Evolutionary conservation across 2,888 invertebrate genomes (phyloP), one percentile per base, ranked within the genome.

Genomic region (Amiota mariae): DNA sequence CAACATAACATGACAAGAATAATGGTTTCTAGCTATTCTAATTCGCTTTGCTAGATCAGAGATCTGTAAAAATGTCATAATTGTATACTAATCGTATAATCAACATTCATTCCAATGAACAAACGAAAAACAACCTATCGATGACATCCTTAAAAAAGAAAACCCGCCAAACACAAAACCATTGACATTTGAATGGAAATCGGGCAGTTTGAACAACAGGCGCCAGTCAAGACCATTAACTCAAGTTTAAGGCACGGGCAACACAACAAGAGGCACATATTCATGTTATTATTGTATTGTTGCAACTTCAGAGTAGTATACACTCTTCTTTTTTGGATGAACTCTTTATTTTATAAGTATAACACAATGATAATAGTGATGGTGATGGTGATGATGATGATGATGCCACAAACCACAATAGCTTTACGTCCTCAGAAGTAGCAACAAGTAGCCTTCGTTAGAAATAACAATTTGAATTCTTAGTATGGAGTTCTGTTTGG

Each of bases 111-210:
- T 36, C 10, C 63, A 63, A 63, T n/a, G 24, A 10, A 63, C 36
- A 63, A 63, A 63, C 63, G n/a, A 51, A 51, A 51, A 51, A n/a
- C 13, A 51, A 12, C 2, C 54, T 2, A 51, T 51, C 54, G 12
- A n/a, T 51, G 54, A 51, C 54, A 10, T 12, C 13, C 3, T 51
- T 3, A 51, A 51, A 12, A n/a, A 51, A 10, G 12, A n/a, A n/a
- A 51, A 3, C 54, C n/a, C 2, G n/a, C n/a, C 46, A 8, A 36
- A 20, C 20, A 63, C 11, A 59, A 59, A 63, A n/a, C 24, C 46
- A 36, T 36, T 63, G 63, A 63, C 63, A 63, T 63, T 63, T 63
- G 63, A 63, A 63, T 63, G 63, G 63, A 12, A n/a, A 51, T n/a
- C 36, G 36, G 36, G 36, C 36, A 36, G 36, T 36, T 36, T 36